Evolutionary conservation across 2,113 vertebrate genomes (phyloP), one percentile per base, ranked within the genome.

Genomic region (Junco hyemalis): DNA sequence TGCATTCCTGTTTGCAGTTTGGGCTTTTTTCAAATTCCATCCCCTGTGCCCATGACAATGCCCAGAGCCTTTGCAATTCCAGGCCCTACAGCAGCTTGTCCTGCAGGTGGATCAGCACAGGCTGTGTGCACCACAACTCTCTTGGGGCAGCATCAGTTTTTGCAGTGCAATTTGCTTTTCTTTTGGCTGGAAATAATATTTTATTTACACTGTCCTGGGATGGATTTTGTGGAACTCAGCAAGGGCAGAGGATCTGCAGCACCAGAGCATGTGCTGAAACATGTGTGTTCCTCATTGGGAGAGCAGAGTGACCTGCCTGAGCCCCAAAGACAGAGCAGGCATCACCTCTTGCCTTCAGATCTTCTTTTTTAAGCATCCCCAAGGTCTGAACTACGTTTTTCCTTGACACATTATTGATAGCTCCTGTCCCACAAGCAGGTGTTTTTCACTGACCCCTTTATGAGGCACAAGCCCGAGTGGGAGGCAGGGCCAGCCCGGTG

Each of bases 91-190:
- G 40, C 56, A 66, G 29, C 63, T 20, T 2, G n/a, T 42, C 31
- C 56, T 70, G 26, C 88, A 48, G 33, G 8, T 44, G 13, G 26
- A 38, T 33, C 19, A 51, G 26, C 47, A 54, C 11, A 63, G 51
- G 57, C 11, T 73, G 47, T 3, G 0, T 61, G 47, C 56, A 24
- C 72, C 9, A 36, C 0, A 0, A 33, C 68, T 50, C 8, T 66
- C 11, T 33, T 54, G 47, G 50, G 85, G 31, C 40, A 88, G 21
- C 9, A 0, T 63, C 72, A 28, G 35, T 17, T 88, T 90, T 78
- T 86, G 69, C 71, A 33, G 42, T 57, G 54, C 24, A 38, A 9
- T 73, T 81, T 63, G 47, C 51, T 92, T 36, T 57, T 63, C 51
- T 56, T 77, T 47, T 64, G 22, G 17, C 40, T 81, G 72, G 42